Evolutionary conservation across 2,113 vertebrate genomes (phyloP).

Genomic region (Sceloporus tristichus): DNA sequence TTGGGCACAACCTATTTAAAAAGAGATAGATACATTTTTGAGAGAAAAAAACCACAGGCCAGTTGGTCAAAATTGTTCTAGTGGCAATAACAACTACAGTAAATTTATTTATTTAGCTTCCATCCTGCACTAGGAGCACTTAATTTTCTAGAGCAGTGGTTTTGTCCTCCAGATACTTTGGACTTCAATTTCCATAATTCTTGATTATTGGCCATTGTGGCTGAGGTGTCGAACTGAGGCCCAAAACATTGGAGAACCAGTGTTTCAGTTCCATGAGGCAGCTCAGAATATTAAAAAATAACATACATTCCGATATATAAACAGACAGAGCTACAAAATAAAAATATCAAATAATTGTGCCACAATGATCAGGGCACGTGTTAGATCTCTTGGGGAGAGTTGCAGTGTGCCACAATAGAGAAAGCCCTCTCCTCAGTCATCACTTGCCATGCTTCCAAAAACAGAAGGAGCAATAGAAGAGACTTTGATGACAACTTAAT

Average conservation of each 20-base stretch:
- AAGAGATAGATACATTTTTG: background rate
- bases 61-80: background rate
- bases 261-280: background rate
- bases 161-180: too few species aligned
- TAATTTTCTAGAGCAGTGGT: too few species aligned
- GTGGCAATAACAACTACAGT: background rate
- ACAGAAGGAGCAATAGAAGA: background rate
- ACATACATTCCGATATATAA: background rate
- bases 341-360: background rate
- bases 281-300: background rate
- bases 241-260: background rate
- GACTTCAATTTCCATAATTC: too few species aligned
- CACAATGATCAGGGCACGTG: background rate
- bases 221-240: background rate
- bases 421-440: background rate
- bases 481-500: background rate
- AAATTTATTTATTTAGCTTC: background rate
- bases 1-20: background rate
- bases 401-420: background rate
- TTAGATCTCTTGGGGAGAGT: background rate
- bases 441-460: background rate
- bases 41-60: background rate
- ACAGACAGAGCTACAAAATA: background rate
- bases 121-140: background rate
- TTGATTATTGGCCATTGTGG: too few species aligned